phyloP scores from a whole-genome alignment of 2,888 invertebrate genomes.

The Mesoligia furuncula region DNA sequence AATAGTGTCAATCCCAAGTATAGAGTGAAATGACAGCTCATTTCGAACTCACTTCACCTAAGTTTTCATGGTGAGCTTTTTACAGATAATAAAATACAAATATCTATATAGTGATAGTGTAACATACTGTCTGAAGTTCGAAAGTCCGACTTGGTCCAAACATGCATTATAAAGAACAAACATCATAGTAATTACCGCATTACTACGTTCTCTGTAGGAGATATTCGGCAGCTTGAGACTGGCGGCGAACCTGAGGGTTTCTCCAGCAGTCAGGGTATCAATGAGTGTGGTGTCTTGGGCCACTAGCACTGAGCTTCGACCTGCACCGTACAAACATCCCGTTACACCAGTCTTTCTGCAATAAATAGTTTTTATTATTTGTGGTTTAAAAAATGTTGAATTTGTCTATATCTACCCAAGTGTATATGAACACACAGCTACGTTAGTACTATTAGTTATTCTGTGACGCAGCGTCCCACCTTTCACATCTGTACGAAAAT shows the following conservation, averaged over 20 bases:
- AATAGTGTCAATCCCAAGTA: no score
- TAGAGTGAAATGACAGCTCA: no score
- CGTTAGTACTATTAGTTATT: no score
- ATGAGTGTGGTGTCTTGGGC: conserved; percentile 96
- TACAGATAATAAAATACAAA: no score
- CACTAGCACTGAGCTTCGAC: conserved; percentile 92
- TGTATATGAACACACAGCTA: neutral
- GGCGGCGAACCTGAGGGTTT: conserved; percentile 96
- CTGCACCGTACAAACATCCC: conserved; percentile 94
- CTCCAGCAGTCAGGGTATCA: conserved; percentile 95
- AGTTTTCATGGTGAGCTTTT: no score
- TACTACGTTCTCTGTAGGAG: conserved; percentile 72
- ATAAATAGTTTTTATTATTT: conserved; percentile 55
- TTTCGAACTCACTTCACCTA: no score
- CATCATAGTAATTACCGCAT: conserved; percentile 72
- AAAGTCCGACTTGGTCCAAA: neutral
- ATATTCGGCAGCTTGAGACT: conserved; percentile 93
- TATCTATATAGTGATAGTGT: neutral
- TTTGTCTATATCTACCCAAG: neutral
- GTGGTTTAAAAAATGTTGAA: neutral
- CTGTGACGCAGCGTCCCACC: no score
- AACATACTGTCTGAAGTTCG: neutral
- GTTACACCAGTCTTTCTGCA: conserved; percentile 85
- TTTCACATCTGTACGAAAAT: neutral
- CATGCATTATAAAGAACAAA: neutral